Percentiles rank a stretch among this genome's conserved stretches.
Conservation (phyloP, 2,888 invertebrate species). For the Diploptera punctata region DNA sequence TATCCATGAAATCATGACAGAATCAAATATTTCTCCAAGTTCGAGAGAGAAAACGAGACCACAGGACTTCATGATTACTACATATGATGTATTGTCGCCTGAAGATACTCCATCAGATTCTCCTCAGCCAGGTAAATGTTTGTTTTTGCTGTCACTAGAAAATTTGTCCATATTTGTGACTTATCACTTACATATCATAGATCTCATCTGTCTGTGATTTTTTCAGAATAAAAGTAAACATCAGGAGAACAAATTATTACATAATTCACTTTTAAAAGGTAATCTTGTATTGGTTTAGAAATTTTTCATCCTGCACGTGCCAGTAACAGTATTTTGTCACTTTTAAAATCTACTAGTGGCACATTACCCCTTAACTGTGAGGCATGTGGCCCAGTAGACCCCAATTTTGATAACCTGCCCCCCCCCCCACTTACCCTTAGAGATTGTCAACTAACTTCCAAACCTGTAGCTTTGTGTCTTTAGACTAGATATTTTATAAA, state of each 20-base stretch:
- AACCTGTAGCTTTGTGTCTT: no score
- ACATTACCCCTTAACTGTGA: background rate
- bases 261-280: conserved; percentile 14
- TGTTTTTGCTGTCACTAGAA: no score
- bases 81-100: conserved; percentile 43
- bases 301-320: background rate
- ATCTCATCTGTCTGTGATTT: conserved; percentile 9
- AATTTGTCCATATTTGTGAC: no score
- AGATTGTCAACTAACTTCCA: no score
- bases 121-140: conserved; percentile 29
- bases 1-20: conserved; percentile 40
- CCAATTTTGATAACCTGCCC: background rate
- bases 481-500: no score
- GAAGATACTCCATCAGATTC: conserved; percentile 35
- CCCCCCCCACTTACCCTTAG: no score
- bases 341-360: background rate
- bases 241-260: conserved; percentile 11
- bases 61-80: conserved; percentile 45
- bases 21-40: conserved; percentile 27
- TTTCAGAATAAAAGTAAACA: conserved; percentile 6
- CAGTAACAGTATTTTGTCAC: background rate
- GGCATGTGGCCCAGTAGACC: background rate
- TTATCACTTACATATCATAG: background rate
- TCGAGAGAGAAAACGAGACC: conserved; percentile 38
- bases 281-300: background rate